Conservation (phyloP, 2,797 vertebrate genomes). For the Acrossocheilus fasciatus region DNA sequence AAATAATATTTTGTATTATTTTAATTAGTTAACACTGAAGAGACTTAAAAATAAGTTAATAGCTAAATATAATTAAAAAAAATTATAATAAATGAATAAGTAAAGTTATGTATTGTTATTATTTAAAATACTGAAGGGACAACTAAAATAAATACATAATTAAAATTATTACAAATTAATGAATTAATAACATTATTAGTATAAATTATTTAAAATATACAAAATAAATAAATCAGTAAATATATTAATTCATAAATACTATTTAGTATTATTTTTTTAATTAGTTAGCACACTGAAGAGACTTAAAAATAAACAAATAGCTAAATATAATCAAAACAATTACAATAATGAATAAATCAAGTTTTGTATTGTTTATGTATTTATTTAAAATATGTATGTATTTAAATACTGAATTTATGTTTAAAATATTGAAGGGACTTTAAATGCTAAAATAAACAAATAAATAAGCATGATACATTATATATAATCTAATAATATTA, state of each 20-base stretch:
- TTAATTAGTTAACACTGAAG: no score
- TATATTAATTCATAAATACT: not conserved
- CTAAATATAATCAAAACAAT: not conserved
- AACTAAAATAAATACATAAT: not conserved
- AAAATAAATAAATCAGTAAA: not conserved
- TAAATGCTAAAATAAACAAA: no score
- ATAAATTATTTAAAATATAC: not conserved
- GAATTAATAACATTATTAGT: not conserved
- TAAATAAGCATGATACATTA: no score
- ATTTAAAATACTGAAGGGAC: not conserved
- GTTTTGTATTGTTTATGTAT: not conserved
- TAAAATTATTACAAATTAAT: not conserved
- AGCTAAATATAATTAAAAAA: no score
- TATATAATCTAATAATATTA: no score
- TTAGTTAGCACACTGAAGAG: not conserved
- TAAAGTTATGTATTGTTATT: no score
- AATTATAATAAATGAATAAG: no score
- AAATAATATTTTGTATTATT: no score
- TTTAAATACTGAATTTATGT: not conserved
- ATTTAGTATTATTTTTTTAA: not conserved
- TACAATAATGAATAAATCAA: not conserved
- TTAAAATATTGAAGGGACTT: not conserved
- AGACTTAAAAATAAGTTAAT: no score
- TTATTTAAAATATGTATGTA: no score
- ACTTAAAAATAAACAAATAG: not conserved